phyloP scores from a whole-genome alignment of 2,113 vertebrate species.

The Ptilonorhynchus violaceus region DNA sequence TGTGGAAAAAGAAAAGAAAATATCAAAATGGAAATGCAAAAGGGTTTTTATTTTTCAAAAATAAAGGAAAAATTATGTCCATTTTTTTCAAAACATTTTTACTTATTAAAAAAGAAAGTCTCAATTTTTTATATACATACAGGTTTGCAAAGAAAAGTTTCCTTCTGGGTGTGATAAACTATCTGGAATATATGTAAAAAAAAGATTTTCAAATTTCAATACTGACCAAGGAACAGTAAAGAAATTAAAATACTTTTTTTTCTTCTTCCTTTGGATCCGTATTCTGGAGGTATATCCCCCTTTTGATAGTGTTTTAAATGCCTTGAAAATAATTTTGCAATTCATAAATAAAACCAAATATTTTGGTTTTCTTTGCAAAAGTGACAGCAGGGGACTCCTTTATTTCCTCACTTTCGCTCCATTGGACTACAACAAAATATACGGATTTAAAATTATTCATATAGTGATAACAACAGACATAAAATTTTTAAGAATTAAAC shows the following conservation, averaged over 20 bases:
- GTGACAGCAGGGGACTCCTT: not conserved
- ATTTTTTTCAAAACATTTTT: not conserved
- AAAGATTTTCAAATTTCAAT: not conserved
- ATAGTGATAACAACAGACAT: not conserved
- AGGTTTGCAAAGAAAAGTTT: not conserved
- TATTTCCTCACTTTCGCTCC: not conserved
- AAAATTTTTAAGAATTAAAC: not conserved
- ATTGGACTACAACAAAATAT: not conserved
- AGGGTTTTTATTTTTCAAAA: not conserved
- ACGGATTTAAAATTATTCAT: not conserved
- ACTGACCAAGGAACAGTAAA: not conserved
- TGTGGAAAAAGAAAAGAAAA: not conserved
- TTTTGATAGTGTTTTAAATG: not conserved
- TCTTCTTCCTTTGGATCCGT: rapidly evolving
- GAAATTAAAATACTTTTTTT: rapidly evolving
- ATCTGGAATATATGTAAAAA: not conserved
- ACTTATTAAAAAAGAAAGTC: not conserved
- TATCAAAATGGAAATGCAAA: not conserved
- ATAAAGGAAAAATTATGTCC: rapidly evolving
- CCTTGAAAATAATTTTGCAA: not conserved
- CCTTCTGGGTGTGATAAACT: not conserved
- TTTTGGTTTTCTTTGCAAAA: not conserved
- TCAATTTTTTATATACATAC: rapidly evolving
- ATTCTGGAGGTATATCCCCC: not conserved
- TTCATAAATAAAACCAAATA: not conserved